Conservation (phyloP, 2,113 vertebrate genomes). For the Mus pahari region DNA sequence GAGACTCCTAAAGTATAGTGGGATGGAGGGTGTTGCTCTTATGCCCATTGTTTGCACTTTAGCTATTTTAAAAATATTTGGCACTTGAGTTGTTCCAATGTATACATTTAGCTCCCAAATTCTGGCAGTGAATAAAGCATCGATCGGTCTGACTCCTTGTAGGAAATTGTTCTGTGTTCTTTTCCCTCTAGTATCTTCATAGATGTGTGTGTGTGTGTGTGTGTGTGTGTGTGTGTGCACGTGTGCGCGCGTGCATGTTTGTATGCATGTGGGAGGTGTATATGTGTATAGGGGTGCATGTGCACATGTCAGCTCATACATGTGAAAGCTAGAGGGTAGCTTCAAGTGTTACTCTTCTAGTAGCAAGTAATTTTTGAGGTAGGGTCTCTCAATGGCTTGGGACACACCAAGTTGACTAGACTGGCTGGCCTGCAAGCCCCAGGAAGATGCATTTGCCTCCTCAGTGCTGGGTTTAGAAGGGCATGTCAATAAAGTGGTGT, state of each 20-base stretch:
- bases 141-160: not conserved
- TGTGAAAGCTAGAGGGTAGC: not conserved
- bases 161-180: not conserved
- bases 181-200: not conserved
- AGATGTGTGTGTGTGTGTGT: not conserved
- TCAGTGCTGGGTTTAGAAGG: not conserved
- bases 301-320: not conserved
- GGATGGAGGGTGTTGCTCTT: not conserved
- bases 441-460: too few species aligned
- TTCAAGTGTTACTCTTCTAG: not conserved
- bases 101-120: fast-evolving
- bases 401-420: not conserved
- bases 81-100: not conserved
- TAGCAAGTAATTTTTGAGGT: not conserved
- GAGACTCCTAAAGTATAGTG: not conserved
- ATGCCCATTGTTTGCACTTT: fast-evolving
- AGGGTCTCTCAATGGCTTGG: not conserved
- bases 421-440: not conserved
- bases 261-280: too few species aligned
- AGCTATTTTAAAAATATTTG: fast-evolving
- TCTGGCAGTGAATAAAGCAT: not conserved
- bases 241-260: too few species aligned
- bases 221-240: not conserved
- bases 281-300: not conserved
- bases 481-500: not conserved